Percentiles rank a stretch among this genome's conserved stretches.
Conservation (phyloP, 2,888 invertebrate genomes). For the Drosophila dives region DNA sequence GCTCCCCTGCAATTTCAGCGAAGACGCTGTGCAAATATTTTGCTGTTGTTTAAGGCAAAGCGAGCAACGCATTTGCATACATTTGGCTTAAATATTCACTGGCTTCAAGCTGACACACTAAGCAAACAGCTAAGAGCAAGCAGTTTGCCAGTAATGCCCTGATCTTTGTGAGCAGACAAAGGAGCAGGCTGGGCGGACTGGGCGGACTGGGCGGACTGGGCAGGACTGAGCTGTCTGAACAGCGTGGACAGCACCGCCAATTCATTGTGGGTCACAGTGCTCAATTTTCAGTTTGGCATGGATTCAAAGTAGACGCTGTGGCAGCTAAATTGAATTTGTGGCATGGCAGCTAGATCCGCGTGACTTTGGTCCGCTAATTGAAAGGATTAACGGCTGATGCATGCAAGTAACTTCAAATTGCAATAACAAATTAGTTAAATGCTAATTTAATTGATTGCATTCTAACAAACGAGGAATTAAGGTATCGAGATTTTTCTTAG, state of each 20-base stretch:
- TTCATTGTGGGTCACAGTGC: constrained; percentile 60
- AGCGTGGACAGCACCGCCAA: constrained; percentile 20
- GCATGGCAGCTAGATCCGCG: constrained; percentile 57
- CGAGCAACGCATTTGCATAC: constrained; percentile 64
- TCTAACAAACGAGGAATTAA: background rate
- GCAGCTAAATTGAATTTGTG: constrained; percentile 68
- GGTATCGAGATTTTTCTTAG: background rate
- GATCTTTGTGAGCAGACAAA: constrained; percentile 34
- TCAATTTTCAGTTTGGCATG: constrained; percentile 70
- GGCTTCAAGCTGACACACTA: constrained; percentile 52
- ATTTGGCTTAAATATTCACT: constrained; percentile 72
- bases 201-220: background rate
- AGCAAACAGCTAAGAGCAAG: constrained; percentile 36
- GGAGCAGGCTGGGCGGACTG: background rate
- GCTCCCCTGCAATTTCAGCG: constrained; percentile 17
- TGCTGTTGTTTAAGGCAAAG: constrained; percentile 42
- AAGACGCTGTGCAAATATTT: constrained; percentile 39
- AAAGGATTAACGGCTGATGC: constrained; percentile 57
- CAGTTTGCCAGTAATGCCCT: constrained; percentile 15
- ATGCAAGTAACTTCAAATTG: constrained; percentile 12
- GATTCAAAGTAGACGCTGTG: constrained; percentile 52
- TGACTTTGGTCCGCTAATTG: constrained; percentile 63
- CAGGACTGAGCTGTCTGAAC: background rate
- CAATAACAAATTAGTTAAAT: constrained; percentile 18
- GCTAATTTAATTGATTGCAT: constrained; percentile 15